These are phyloP conservation scores for Saccostrea cuccullata DNA, from an alignment of 1,140 invertebrate genomes.

Conservation along the genomic window DNA sequence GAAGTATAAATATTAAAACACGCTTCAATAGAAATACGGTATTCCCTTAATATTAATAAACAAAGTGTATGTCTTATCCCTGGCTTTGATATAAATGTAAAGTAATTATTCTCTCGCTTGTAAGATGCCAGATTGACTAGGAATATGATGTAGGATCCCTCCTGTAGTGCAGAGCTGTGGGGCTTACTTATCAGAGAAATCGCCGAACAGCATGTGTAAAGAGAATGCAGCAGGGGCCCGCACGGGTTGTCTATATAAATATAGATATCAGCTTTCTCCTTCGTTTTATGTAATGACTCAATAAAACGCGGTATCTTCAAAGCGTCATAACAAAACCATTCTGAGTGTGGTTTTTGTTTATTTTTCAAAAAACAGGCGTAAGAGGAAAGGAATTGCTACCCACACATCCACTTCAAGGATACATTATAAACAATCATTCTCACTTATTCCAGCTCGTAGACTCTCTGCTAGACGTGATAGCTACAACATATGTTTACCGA, in stretches of 20 bases:
- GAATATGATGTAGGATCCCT: constrained; percentile 5
- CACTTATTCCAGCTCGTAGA: too few species aligned
- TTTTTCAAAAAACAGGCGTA: too few species aligned
- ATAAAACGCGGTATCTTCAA: too few species aligned
- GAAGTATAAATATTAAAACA: background rate
- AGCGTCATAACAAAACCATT: too few species aligned
- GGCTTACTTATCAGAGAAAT: constrained; percentile 8
- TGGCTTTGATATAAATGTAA: constrained; percentile 5
- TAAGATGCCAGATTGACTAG: constrained; percentile 1
- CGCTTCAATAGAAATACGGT: constrained; percentile 3
- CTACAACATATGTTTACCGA: too few species aligned
- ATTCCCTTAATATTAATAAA: background rate
- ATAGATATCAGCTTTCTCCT: background rate
- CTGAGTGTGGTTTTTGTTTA: too few species aligned
- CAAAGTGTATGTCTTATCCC: background rate
- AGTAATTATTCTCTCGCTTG: constrained; percentile 1
- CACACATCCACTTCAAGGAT: too few species aligned
- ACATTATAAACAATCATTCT: too few species aligned
- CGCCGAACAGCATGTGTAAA: constrained; percentile 31
- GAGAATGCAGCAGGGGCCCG: background rate
- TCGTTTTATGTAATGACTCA: too few species aligned
- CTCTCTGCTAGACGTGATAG: too few species aligned
- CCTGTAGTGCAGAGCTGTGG: background rate
- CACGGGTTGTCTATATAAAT: background rate
- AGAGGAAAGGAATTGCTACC: too few species aligned